Conservation (phyloP, 1,140 invertebrate genomes). For the Probaryconus sp. region DNA sequence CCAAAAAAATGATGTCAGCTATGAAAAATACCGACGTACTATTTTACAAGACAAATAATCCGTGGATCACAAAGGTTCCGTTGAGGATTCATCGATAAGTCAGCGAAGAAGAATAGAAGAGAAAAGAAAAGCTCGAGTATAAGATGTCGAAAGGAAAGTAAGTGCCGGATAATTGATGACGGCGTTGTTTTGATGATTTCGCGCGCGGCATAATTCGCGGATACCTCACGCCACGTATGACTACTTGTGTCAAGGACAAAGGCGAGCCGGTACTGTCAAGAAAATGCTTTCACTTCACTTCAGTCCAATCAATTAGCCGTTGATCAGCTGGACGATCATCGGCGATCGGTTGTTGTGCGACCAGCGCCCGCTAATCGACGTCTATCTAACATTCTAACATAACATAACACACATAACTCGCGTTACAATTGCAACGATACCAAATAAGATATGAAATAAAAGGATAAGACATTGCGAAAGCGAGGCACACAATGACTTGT, state of each 20-base stretch:
- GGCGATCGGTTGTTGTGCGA: constrained; percentile 7
- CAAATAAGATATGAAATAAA: constrained; percentile 23
- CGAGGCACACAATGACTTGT: constrained; percentile 18
- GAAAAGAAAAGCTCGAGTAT: constrained; percentile 29
- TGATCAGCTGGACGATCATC: constrained; percentile 45
- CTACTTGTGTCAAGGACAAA: constrained; percentile 57
- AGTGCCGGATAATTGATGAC: constrained; percentile 43
- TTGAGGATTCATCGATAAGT: constrained; percentile 4
- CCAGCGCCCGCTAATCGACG: constrained; percentile 25
- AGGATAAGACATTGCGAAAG: constrained; percentile 25
- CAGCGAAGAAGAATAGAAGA: not conserved
- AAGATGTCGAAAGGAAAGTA: constrained; percentile 14
- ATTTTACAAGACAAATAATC: constrained; percentile 10
- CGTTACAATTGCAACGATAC: constrained; percentile 25
- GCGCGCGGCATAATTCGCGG: constrained; percentile 20
- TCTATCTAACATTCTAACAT: constrained; percentile 36
- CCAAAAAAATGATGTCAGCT: no score
- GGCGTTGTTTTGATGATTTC: constrained; percentile 19
- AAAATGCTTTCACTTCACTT: constrained; percentile 51
- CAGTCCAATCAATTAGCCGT: constrained; percentile 41
- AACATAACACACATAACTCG: constrained; percentile 36
- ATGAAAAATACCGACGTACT: not conserved
- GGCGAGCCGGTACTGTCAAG: constrained; percentile 46
- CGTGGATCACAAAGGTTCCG: constrained; percentile 3
- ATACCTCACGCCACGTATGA: constrained; percentile 29